Evolutionary conservation across 2,113 vertebrate species (phyloP), one percentile per base, ranked within the genome.

Genomic region (Paradoxurus hermaphroditus): DNA sequence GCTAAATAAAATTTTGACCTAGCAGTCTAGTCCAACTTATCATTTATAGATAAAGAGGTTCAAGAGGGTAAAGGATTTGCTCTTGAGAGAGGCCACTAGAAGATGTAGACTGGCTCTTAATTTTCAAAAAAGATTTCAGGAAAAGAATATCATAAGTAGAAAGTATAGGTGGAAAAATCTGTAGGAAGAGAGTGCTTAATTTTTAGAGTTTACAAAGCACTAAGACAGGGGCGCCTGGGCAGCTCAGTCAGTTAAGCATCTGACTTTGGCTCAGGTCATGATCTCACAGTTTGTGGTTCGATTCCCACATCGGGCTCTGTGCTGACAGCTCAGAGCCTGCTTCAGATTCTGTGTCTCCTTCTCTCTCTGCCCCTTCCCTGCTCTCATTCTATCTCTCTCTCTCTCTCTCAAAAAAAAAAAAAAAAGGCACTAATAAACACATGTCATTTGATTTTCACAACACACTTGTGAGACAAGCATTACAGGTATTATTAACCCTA

Each of bases 21-120:
- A 53, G 77, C 11, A 31, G 0, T 75, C 13, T 67, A 79, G 27
- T 79, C 73, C 7, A 90, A 49, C 31, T 96, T 7, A 3, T 90
- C 49, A 89, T 86, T 94, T 92, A 84, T 31, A 94, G 44, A 75
- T 82, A 90, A 85, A 90, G 39, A 97, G 15, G 18, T n/a, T 93
- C 65, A 95, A 73, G 39, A 36, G 6, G 63, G 29, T 77, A 86
- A 78, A 8, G 79, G 46, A 86, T 93, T 89, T 93, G 16, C 36
- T 91, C 16, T 95, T 91, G 49, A 94, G 51, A 51, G 25, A 95
- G 18, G 34, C 63, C 44, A 93, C 34, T 73, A 49, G 91, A 87
- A 91, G 65, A 89, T 90, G 51, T 46, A 46, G 36, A 83, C 39
- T 73, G 78, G 23, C 25, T 90, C 13, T 5, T 94, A 86, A 70